Conservation (phyloP, 2,113 vertebrate species). For the Cyanistes caeruleus region DNA sequence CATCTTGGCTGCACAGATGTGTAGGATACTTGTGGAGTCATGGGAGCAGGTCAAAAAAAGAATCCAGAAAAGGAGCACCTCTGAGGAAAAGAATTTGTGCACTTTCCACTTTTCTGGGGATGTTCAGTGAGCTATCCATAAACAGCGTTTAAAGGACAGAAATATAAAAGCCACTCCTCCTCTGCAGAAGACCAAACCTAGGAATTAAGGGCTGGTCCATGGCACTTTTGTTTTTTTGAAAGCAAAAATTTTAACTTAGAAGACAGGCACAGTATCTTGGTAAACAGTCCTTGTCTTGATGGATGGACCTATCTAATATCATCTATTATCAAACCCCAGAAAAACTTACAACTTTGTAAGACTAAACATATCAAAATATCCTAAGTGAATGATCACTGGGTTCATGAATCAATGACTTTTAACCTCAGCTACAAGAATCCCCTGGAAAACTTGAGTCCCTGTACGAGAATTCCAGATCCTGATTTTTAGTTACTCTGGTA, state of each 20-base stretch:
- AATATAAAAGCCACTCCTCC: not conserved
- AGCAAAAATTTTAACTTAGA: not conserved
- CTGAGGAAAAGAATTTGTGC: fast-evolving
- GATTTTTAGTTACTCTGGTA: not conserved
- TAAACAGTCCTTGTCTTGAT: not conserved
- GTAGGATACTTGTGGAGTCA: not conserved
- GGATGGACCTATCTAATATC: not conserved
- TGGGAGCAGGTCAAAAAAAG: not conserved
- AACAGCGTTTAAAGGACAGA: not conserved
- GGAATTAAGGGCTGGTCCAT: not conserved
- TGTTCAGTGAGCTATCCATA: not conserved
- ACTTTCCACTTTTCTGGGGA: not conserved
- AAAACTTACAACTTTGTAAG: not conserved
- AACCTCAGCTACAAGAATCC: not conserved
- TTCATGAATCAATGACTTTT: not conserved
- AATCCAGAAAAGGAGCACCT: not conserved
- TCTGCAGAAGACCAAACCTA: not conserved
- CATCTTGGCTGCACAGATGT: not conserved
- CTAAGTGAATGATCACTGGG: not conserved
- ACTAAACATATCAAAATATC: not conserved
- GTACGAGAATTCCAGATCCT: not conserved
- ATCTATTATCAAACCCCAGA: not conserved
- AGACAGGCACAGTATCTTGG: not conserved
- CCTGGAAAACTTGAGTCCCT: not conserved
- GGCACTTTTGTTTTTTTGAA: not conserved